A percentile compares a stretch with the other conserved stretches of the same genome.
Evolutionary conservation across 2,113 vertebrate species (phyloP).

Genomic region (Lophotis ruficrista): DNA sequence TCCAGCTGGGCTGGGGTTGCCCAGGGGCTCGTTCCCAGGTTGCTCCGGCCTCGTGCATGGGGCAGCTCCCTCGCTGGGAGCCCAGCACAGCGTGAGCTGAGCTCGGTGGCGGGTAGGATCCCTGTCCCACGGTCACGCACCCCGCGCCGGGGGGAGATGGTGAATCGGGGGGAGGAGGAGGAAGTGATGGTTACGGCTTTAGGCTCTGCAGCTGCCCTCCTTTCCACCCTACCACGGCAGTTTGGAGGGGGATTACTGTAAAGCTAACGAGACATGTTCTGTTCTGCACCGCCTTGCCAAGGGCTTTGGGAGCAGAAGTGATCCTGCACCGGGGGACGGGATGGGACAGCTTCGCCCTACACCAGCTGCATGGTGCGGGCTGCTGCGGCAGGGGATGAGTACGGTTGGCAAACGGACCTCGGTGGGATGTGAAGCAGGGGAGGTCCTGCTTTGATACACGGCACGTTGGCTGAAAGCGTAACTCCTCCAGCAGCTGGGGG

Average conservation of each 20-base stretch:
- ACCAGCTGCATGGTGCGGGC: too few species aligned
- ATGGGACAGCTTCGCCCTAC: background rate
- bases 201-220: background rate
- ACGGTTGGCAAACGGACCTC: rapidly evolving
- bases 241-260: background rate
- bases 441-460: background rate
- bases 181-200: background rate
- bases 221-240: background rate
- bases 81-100: rapidly evolving
- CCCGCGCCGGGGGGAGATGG: rapidly evolving
- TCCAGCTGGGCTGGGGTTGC: background rate
- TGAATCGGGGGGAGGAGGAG: background rate
- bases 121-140: rapidly evolving
- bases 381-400: background rate
- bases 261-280: background rate
- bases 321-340: background rate
- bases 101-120: background rate
- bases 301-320: background rate
- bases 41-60: background rate
- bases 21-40: background rate
- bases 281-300: background rate
- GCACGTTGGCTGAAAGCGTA: rapidly evolving
- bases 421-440: background rate
- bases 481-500: background rate
- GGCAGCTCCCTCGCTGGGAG: background rate